A percentile compares a stretch with the other conserved stretches of the same genome.
phyloP scores from a whole-genome alignment of 2,113 vertebrate genomes.

The Zapus hudsonius region DNA sequence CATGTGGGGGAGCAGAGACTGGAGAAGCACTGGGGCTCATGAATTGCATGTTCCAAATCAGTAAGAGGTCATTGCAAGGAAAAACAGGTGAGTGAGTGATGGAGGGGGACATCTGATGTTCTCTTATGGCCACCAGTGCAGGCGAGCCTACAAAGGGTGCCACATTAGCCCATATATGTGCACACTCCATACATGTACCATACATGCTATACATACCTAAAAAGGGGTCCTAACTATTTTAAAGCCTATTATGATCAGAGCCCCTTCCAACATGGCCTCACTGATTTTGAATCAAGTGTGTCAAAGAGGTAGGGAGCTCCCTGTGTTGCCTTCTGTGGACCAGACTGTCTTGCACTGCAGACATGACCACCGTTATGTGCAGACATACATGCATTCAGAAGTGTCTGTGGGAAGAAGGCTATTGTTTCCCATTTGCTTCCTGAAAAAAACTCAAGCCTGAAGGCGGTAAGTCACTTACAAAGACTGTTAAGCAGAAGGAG shows the following conservation, averaged over 20 bases:
- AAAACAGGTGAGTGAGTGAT: no score
- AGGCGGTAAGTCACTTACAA: constrained; percentile 18
- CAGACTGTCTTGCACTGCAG: neutral
- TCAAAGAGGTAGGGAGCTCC: neutral
- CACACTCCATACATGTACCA: no score
- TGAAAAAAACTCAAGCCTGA: no score
- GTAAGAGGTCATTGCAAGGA: no score
- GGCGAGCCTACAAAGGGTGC: no score
- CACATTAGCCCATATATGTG: no score
- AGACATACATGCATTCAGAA: neutral
- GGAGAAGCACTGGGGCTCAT: no score
- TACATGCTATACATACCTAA: no score
- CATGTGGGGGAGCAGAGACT: no score
- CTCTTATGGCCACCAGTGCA: no score
- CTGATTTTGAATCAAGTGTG: neutral
- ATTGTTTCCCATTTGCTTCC: neutral
- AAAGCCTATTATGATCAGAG: neutral
- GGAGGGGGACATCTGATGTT: no score
- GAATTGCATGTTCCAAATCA: no score
- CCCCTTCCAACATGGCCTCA: neutral
- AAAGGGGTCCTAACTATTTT: neutral
- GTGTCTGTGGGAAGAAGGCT: neutral
- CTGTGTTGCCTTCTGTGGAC: neutral
- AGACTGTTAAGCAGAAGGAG: neutral
- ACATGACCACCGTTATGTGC: neutral